A percentile compares a stretch with the other conserved stretches of the same genome.
phyloP scores from a whole-genome alignment of 1,140 invertebrate species.

The Heliothis subflexa region DNA sequence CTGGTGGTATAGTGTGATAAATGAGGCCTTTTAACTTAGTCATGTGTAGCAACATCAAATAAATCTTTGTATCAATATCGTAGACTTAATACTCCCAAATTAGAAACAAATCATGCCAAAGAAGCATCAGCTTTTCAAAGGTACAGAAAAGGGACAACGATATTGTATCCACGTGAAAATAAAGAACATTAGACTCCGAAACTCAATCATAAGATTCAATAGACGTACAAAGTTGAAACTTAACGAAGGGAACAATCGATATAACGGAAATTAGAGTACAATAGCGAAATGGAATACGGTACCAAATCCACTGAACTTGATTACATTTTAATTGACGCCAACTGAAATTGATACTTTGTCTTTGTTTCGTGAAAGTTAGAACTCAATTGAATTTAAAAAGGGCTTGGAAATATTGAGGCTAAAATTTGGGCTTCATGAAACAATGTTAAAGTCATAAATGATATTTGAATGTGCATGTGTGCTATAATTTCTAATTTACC shows the following conservation, averaged over 20 bases:
- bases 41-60: too few species aligned
- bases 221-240: slow-evolving; percentile 3
- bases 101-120: too few species aligned
- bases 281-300: slow-evolving; percentile 34
- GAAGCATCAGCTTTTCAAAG: too few species aligned
- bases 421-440: too few species aligned
- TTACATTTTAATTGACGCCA: slow-evolving; percentile 30
- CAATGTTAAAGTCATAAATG: background rate
- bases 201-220: background rate
- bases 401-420: too few species aligned
- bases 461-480: too few species aligned
- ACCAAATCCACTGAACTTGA: slow-evolving; percentile 33
- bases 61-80: too few species aligned
- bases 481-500: too few species aligned
- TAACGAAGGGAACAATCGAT: slow-evolving; percentile 24
- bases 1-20: too few species aligned
- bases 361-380: slow-evolving; percentile 18
- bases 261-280: slow-evolving; percentile 34
- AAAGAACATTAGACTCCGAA: background rate
- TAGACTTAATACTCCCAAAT: too few species aligned
- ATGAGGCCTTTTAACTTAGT: too few species aligned
- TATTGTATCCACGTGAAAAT: background rate
- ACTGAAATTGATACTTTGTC: slow-evolving; percentile 28
- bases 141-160: too few species aligned
- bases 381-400: background rate